Percentiles rank a stretch among this genome's conserved stretches.
Evolutionary conservation across 1,140 invertebrate species (phyloP).

Genomic region (Ceratosolen solmsi): DNA sequence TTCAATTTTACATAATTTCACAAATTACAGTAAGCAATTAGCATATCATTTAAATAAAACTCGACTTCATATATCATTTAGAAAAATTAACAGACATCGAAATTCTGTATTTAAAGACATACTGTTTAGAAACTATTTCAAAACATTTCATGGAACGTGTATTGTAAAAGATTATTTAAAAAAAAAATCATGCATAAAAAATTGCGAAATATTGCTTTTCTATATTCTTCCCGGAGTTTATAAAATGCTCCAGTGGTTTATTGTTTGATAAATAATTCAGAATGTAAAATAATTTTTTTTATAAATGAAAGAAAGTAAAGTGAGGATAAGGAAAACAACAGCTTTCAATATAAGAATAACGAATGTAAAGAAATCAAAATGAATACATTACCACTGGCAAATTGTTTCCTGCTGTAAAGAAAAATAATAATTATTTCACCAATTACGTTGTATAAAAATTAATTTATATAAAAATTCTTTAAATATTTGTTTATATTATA

Average conservation of each 20-base stretch:
- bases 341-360: not conserved
- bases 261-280: conserved; percentile 8
- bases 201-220: not conserved
- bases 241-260: not conserved
- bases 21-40: not conserved
- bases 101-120: conserved; percentile 60
- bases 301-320: conserved; percentile 40
- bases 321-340: conserved; percentile 45
- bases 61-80: too few relatives aligned
- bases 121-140: not conserved
- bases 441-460: too few relatives aligned
- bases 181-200: conserved; percentile 44
- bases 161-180: conserved; percentile 34
- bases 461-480: too few relatives aligned
- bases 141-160: conserved; percentile 39
- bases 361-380: conserved; percentile 23
- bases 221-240: not conserved
- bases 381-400: conserved; percentile 70
- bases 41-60: conserved; percentile 13
- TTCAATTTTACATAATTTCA: conserved; percentile 39
- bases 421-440: conserved; percentile 21
- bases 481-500: conserved; percentile 37
- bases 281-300: not conserved
- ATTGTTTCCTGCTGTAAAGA: conserved; percentile 67
- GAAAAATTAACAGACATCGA: conserved; percentile 64